A percentile compares a stretch with the other conserved stretches of the same genome.
phyloP scores from a whole-genome alignment of 2,797 vertebrate species.

The Lepidocolaptes lacrymiger region DNA sequence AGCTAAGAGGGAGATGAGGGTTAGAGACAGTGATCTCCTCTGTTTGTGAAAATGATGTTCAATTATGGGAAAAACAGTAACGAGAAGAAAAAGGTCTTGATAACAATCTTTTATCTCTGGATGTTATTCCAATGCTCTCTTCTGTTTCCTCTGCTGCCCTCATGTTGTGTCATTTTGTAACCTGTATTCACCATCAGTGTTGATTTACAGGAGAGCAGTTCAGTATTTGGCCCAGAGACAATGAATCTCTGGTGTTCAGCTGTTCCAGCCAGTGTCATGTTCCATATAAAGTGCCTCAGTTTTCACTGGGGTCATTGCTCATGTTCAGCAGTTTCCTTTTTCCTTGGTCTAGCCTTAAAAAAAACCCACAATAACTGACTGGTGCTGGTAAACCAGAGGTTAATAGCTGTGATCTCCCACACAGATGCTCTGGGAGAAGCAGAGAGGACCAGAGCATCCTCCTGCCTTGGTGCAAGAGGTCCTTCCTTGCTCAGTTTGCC shows the following conservation, averaged over 20 bases:
- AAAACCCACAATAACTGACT: not conserved
- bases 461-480: not conserved
- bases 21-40: not conserved
- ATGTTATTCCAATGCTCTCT: not conserved
- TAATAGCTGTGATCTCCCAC: not conserved
- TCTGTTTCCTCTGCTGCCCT: constrained; percentile 2
- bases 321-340: not conserved
- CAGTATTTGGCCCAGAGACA: not conserved
- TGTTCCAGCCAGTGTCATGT: not conserved
- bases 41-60: not conserved
- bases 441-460: not conserved
- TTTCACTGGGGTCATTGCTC: not conserved
- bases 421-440: not conserved
- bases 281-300: not conserved
- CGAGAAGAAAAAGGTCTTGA: not conserved
- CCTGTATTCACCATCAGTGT: not conserved
- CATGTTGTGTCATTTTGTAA: not conserved
- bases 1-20: rapidly evolving
- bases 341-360: not conserved
- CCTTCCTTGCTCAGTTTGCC: rapidly evolving
- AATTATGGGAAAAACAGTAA: not conserved
- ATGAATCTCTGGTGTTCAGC: not conserved
- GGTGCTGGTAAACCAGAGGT: not conserved
- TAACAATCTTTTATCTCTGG: not conserved
- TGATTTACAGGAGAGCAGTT: not conserved